Evolutionary conservation across 2,888 invertebrate species (phyloP), one percentile per base, ranked within the genome.

Genomic region (Unio delphinus): DNA sequence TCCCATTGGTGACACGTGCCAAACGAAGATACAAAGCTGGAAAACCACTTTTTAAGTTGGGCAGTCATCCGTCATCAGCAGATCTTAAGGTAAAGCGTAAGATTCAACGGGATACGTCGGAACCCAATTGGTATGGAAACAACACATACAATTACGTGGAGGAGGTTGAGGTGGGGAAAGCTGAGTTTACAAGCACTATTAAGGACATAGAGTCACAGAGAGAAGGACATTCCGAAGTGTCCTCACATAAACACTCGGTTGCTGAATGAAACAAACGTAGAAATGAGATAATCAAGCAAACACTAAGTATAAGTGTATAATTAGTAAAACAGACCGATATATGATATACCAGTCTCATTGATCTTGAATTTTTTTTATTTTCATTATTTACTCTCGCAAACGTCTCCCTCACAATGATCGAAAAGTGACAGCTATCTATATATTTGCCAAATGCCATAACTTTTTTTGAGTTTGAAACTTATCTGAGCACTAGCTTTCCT

Each of bases 1-100:
- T 86, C 28, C 85, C 85, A 7, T 77, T 84, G 60, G 83, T 82
- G 23, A 83, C 83, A 6, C 70, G 84, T 3, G 81, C 83, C 17
- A 86, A 86, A 65, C 72, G 84, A n/a, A 63, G 84, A 3, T 63
- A 65, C 28, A 79, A 74, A 61, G 73, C 76, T 8, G 84, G 85
- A 15, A 84, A 84, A 64, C 83, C 83, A 20, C 69, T 84, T 28
- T 83, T 81, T 58, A 78, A 74, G 74, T 73, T 71, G 58, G 73
- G 76, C 55, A 76, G 74, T n/a, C 74, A 73, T 61, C 71, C 68
- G 15, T 76, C 78, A 4, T 68, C 62, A 56, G 71, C 61, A 18
- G 76, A 78, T 58, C 65, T 73, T 18, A 64, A 56, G 34, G 45
- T 23, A 17, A 8, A 26, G 26, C 18, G 59, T 3, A 11, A 59